Evolutionary conservation across 2,797 vertebrate species (phyloP).

Genomic region (Todus mexicanus): DNA sequence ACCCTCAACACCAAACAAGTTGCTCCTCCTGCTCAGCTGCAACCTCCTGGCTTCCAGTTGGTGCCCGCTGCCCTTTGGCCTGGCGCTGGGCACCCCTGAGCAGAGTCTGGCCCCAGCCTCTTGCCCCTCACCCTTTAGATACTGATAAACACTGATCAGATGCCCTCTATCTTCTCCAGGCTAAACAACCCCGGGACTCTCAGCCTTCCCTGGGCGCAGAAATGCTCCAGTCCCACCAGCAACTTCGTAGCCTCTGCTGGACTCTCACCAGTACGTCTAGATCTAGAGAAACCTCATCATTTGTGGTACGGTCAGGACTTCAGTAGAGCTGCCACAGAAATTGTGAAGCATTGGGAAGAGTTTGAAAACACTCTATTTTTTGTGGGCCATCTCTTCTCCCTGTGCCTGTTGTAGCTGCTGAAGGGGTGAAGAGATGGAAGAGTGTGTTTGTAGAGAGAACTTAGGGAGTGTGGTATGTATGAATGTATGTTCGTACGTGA

Average conservation of each 20-base stretch:
- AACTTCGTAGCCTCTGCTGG: neutral
- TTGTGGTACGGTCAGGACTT: neutral
- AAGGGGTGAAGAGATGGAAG: neutral
- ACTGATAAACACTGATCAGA: neutral
- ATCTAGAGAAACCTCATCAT: neutral
- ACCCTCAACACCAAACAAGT: too few relatives aligned
- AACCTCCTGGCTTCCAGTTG: too few relatives aligned
- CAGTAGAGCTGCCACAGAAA: neutral
- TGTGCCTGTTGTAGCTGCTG: neutral
- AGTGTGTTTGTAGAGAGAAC: neutral
- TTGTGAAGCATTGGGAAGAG: neutral
- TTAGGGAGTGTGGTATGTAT: accelerated
- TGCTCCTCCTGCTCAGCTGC: too few relatives aligned
- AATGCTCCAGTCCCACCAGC: neutral
- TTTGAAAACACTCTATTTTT: neutral
- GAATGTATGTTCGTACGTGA: accelerated
- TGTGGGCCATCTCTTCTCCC: neutral
- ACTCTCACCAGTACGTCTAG: neutral
- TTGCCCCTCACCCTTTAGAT: neutral
- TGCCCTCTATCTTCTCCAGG: neutral
- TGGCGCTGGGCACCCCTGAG: too few relatives aligned
- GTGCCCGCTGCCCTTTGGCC: too few relatives aligned
- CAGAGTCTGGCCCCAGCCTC: too few relatives aligned
- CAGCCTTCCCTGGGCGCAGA: neutral
- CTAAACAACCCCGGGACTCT: neutral